phyloP scores from a whole-genome alignment of 2,113 vertebrate genomes.

The Vanacampus margaritifer region DNA sequence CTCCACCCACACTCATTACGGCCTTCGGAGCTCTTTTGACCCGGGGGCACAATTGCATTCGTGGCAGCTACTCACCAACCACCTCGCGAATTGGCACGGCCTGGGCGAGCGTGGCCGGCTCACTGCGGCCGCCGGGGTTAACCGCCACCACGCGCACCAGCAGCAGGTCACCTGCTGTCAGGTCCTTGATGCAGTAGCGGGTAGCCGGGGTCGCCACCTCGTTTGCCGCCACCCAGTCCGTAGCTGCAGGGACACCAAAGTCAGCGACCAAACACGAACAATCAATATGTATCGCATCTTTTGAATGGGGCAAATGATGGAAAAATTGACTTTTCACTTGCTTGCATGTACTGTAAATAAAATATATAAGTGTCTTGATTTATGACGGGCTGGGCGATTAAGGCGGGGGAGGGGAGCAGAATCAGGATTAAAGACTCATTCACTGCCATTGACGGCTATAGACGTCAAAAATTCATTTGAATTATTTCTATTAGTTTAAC shows the following conservation, averaged over 20 bases:
- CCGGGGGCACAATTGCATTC: not conserved
- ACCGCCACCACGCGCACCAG: constrained; percentile 76
- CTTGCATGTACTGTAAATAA: too few relatives aligned
- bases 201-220: constrained; percentile 73
- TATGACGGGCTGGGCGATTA: too few relatives aligned
- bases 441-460: too few relatives aligned
- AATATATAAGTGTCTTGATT: too few relatives aligned
- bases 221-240: constrained; percentile 80
- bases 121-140: constrained; percentile 71
- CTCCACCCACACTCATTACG: not conserved
- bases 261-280: not conserved
- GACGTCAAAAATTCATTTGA: too few relatives aligned
- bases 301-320: not conserved
- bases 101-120: constrained; percentile 68
- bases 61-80: constrained; percentile 69
- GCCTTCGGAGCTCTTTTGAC: not conserved
- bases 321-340: too few relatives aligned
- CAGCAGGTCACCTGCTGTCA: constrained; percentile 77
- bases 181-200: constrained; percentile 72
- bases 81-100: constrained; percentile 77
- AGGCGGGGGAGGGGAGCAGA: too few relatives aligned
- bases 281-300: not conserved
- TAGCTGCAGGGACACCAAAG: constrained; percentile 57
- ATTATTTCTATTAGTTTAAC: too few relatives aligned
- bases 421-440: too few relatives aligned